Evolutionary conservation across 1,140 invertebrate species (phyloP), one percentile per base, ranked within the genome.

Genomic region (Himalopsyche phryganea): DNA sequence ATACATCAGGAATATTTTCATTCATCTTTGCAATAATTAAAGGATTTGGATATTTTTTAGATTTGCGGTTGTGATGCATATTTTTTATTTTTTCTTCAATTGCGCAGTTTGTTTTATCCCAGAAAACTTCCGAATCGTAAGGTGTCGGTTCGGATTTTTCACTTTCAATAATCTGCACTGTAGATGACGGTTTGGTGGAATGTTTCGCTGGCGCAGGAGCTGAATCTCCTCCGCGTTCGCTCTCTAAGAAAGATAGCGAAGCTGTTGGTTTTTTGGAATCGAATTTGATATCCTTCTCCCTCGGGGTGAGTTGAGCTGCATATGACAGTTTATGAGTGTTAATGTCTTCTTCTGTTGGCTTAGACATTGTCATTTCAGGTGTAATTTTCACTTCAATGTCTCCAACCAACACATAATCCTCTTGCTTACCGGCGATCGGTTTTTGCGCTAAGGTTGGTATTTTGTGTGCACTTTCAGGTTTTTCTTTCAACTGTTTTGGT

Each of bases 11-110:
- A 1, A 80, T 71, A 13, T 76, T 68, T 59, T 85, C 77, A 9
- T 81, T 78, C 0, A 86, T 53, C 0, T 80, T 81, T 2, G 82
- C 80, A 14, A 86, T 72, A 50, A 83, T 82, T 10, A 87, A 67
- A 1, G 85, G 75, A 65, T 83, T 80, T 13, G 74, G 77, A 10
- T 82, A 64, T 60, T 79, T 74, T 49, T 74, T 81, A 1, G 74
- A 71, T 56, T 79, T 75, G 6, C 69, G 68, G 9, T 74, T 73
- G 56, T 80, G 79, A 56, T 79, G 74, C 10, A 80, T 66, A 66
- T 78, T 79, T 59, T 79, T 80, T 20, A 82, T 73, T 60, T 83
- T 79, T 48, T 84, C 80, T 33, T 77, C 65, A n/a, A 77, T 66
- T 17, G 71, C 58, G 50, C 73, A 69, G 47, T 78, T 76, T 10